Evolutionary conservation across 2,113 vertebrate genomes (phyloP).

Genomic region (Rhinichthys klamathensis): DNA sequence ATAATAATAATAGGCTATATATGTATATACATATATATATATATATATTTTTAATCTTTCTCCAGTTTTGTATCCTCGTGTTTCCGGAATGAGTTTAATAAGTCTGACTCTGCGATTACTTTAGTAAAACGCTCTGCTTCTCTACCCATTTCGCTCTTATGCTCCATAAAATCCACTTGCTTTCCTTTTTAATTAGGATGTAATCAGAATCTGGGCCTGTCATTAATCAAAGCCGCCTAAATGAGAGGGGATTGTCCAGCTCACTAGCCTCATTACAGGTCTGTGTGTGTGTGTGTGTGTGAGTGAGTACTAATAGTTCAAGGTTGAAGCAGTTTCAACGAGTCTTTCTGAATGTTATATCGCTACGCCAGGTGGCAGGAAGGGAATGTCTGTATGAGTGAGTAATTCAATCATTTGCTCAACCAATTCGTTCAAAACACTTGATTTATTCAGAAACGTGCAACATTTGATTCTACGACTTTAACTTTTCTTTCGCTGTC

Average conservation of each 20-base stretch:
- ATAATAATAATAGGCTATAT: too few species aligned
- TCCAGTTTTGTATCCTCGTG: background rate
- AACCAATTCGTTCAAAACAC: background rate
- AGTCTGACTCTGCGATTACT: background rate
- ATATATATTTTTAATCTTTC: background rate
- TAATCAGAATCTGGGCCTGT: constrained; percentile 48
- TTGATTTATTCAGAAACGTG: background rate
- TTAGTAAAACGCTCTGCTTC: constrained; percentile 14
- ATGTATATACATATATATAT: too few species aligned
- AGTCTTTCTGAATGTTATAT: background rate
- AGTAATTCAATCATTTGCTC: background rate
- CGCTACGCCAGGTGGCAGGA: background rate
- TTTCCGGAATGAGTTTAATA: constrained; percentile 6
- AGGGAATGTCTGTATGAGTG: background rate
- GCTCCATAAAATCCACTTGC: constrained; percentile 57
- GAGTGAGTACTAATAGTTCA: constrained; percentile 21
- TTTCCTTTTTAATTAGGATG: constrained; percentile 54
- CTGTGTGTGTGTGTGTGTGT: constrained; percentile 13
- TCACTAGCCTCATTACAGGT: constrained; percentile 26
- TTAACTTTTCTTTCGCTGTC: too few species aligned
- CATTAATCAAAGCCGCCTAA: constrained; percentile 55
- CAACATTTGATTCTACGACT: background rate
- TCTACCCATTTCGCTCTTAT: constrained; percentile 23
- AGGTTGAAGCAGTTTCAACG: background rate
- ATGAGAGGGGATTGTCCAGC: constrained; percentile 43